Base-by-base conservation (phyloP, 2,888 invertebrate species). In the Calameuta pallipes region DNA sequence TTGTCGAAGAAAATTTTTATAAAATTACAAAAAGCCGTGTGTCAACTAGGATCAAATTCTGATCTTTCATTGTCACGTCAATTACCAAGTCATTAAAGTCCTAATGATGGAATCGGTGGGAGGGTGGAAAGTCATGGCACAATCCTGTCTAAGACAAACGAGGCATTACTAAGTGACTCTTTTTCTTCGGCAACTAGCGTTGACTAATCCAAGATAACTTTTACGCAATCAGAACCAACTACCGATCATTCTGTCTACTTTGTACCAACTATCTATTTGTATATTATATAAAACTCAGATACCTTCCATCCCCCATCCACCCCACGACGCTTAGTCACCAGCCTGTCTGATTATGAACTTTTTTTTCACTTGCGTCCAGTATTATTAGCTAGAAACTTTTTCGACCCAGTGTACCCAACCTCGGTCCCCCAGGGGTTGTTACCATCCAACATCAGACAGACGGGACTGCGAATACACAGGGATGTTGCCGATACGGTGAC, bases 401-500 rank as follows among this genome's bases (percentile, higher is more conserved):
- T 71, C 30, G 12, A 71, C 30, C 71, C 71, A 30, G 33, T 71
- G 1, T 71, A 30, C 30, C 71, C 34, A 71, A 2, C 9, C 23
- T 9, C 12, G 1, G 30, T 12, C 12, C 30, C 71, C 4, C 71
- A 3, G 13, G 30, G 30, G 71, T n/a, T 71, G 56, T 9, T 9
- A 2, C 9, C 56, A 83, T 82, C 82, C 84, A 83, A 83, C 85
- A 80, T 76, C 76, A 75, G 68, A 78, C 75, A 76, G 81, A 82
- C 78, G 78, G 82, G 76, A 80, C 69, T 77, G 82, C 34, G 79
- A 82, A 82, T 79, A 82, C 80, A 84, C 56, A 81, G 88, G 90
- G 90, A 90, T 90, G 90, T 90, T 89, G 90, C 89, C 88, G 90
- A 90, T 90, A 90, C 88, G 89, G 89, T 90, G 90, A 91, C 91